phyloP scores from a whole-genome alignment of 2,888 invertebrate species.

The Pollenia angustigena region DNA sequence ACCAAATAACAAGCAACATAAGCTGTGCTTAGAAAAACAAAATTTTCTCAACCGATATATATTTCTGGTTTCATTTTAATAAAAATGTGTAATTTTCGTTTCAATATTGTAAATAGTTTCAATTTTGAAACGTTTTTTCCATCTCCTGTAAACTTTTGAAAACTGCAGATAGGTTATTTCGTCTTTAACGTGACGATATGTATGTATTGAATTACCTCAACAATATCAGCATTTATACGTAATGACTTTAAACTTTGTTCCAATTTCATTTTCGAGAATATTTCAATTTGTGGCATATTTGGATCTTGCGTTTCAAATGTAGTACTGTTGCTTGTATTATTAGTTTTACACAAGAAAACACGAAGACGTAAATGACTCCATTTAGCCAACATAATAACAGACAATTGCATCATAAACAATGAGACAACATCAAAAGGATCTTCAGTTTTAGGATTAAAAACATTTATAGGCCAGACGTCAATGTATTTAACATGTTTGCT shows the following conservation, averaged over 20 bases:
- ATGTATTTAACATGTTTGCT: slow-evolving; percentile 89
- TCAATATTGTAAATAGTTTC: too few species aligned
- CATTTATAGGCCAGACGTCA: slow-evolving; percentile 99
- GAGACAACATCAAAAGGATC: slow-evolving; percentile 95
- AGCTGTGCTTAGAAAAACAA: too few species aligned
- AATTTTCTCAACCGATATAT: too few species aligned
- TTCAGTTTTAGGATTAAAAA: slow-evolving; percentile 90
- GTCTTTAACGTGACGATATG: too few species aligned
- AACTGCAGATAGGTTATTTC: too few species aligned
- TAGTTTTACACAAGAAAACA: slow-evolving; percentile 92
- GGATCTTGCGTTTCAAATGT: slow-evolving; percentile 80
- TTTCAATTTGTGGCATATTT: slow-evolving; percentile 80
- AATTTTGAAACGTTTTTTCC: too few species aligned
- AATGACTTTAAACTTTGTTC: slow-evolving; percentile 91
- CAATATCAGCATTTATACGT: slow-evolving; percentile 93
- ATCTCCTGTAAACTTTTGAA: too few species aligned
- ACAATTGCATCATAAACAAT: slow-evolving; percentile 97
- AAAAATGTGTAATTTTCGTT: too few species aligned
- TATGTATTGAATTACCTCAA: slow-evolving; percentile 84
- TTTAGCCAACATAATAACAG: slow-evolving; percentile 96
- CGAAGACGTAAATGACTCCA: slow-evolving; percentile 95
- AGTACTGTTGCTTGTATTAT: slow-evolving; percentile 77
- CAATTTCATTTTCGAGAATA: slow-evolving; percentile 84
- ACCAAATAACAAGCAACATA: too few species aligned
- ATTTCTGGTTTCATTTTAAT: too few species aligned